These are phyloP conservation scores for Phania funesta DNA, from an alignment of 2,888 invertebrate species.

Conservation along the genomic window DNA sequence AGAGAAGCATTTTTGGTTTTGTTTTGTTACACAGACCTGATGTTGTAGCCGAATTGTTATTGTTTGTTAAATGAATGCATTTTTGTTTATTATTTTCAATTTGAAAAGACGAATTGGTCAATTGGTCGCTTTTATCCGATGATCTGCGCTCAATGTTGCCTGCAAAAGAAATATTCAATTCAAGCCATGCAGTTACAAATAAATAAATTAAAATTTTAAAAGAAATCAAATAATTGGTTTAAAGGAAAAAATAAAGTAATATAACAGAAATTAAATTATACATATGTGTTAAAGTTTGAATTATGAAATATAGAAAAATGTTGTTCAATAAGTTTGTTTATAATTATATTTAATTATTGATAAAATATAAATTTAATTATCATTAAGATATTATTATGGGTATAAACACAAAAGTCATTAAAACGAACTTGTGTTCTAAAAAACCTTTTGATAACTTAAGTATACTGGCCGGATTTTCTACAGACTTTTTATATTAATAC, in stretches of 20 bases:
- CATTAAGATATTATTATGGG: too few relatives aligned
- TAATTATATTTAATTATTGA: too few relatives aligned
- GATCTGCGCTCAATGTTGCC: constrained; percentile 80
- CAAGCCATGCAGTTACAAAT: constrained; percentile 80
- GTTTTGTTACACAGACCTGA: constrained; percentile 79
- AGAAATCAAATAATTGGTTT: constrained; percentile 33
- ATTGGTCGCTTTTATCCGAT: constrained; percentile 81
- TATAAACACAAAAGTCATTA: too few relatives aligned
- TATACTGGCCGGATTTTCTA: too few relatives aligned
- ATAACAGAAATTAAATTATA: neutral
- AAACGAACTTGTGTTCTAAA: too few relatives aligned
- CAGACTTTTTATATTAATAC: too few relatives aligned
- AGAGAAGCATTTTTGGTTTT: constrained; percentile 26
- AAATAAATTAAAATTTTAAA: constrained; percentile 64
- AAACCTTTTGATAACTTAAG: too few relatives aligned
- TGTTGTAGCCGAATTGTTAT: constrained; percentile 80
- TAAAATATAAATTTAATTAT: too few relatives aligned
- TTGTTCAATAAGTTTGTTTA: too few relatives aligned
- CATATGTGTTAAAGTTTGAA: neutral
- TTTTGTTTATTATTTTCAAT: constrained; percentile 79
- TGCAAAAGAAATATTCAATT: constrained; percentile 79
- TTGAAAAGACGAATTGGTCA: constrained; percentile 80
- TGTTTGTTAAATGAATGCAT: constrained; percentile 80
- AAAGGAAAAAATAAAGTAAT: neutral
- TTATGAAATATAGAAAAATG: neutral